These are phyloP conservation scores for Anthopleura xanthogrammica DNA, from an alignment of 92 coral and sea anemone genomes.

Conservation along the genomic window DNA sequence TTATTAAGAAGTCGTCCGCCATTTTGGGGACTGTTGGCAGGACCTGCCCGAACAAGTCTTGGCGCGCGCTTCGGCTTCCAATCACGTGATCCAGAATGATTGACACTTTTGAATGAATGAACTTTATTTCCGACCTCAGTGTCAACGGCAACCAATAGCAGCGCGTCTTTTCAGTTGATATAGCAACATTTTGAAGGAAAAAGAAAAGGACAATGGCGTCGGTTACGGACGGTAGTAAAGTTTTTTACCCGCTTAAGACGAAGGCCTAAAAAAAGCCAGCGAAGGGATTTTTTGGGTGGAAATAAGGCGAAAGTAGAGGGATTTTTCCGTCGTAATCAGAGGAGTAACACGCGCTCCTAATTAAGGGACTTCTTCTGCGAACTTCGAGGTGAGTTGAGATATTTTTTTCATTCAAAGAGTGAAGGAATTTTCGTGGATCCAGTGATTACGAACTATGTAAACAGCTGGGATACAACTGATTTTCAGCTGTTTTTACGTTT, in stretches of 20 bases:
- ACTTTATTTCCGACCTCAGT: conserved; percentile 51
- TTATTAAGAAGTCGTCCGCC: conserved; percentile 17
- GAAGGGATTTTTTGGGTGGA: not conserved
- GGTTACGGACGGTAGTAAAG: conserved; percentile 75
- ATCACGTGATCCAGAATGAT: conserved; percentile 79
- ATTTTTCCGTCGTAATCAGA: not conserved
- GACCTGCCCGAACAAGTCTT: conserved; percentile 68
- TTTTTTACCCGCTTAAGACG: conserved; percentile 47
- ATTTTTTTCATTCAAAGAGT: conserved; percentile 36
- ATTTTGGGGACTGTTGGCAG: conserved; percentile 22
- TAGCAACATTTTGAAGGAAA: conserved; percentile 87
- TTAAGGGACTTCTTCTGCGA: conserved; percentile 13
- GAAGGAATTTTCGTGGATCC: conserved; percentile 35
- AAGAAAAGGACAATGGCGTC: conserved; percentile 92
- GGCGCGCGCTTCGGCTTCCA: conserved; percentile 59
- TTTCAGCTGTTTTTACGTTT: not conserved
- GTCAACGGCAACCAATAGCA: conserved; percentile 76
- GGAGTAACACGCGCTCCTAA: not conserved
- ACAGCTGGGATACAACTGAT: conserved; percentile 34
- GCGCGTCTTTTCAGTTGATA: conserved; percentile 70
- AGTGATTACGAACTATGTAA: conserved; percentile 33
- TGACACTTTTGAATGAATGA: conserved; percentile 88
- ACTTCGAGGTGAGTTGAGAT: conserved; percentile 38
- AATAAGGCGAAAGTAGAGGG: not conserved
- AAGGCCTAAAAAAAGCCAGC: conserved; percentile 11